Evolutionary conservation across 2,113 vertebrate genomes (phyloP).

Genomic region (Vimba vimba): DNA sequence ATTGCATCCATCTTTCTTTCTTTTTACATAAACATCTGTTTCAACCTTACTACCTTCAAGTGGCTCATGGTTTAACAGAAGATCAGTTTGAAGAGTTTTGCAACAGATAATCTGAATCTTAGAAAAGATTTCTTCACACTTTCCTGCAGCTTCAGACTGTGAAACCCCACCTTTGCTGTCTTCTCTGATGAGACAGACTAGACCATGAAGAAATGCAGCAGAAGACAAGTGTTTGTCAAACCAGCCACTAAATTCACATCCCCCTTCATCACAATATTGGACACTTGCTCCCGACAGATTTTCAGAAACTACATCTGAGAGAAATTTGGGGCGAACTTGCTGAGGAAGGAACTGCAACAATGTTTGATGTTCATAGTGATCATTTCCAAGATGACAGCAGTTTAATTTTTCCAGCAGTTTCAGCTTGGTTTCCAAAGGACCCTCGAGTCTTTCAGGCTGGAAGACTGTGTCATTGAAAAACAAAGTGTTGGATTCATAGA

Average conservation of each 20-base stretch:
- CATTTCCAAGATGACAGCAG: conserved; percentile 50
- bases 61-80: conserved; percentile 61
- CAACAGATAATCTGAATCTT: conserved; percentile 80
- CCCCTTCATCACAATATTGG: conserved; percentile 60
- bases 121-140: conserved; percentile 69
- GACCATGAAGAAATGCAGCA: conserved; percentile 69
- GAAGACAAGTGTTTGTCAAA: conserved; percentile 77
- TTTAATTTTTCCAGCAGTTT: conserved; percentile 72
- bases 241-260: conserved; percentile 68
- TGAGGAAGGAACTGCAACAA: conserved; percentile 73
- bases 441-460: conserved; percentile 53
- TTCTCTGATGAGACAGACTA: conserved; percentile 76
- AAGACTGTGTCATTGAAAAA: conserved; percentile 77
- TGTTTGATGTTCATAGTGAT: conserved; percentile 58
- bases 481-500: conserved; percentile 72
- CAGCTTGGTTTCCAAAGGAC: conserved; percentile 63
- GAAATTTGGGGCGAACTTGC: conserved; percentile 64
- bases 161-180: conserved; percentile 63
- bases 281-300: conserved; percentile 62
- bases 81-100: conserved; percentile 67
- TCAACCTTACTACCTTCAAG: conserved; percentile 67
- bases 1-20: conserved; percentile 37
- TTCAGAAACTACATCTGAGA: conserved; percentile 72
- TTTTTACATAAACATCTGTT: conserved; percentile 65
- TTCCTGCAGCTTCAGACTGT: conserved; percentile 49